Conservation (phyloP, 2,113 vertebrate species). For the Theristicus caerulescens region DNA sequence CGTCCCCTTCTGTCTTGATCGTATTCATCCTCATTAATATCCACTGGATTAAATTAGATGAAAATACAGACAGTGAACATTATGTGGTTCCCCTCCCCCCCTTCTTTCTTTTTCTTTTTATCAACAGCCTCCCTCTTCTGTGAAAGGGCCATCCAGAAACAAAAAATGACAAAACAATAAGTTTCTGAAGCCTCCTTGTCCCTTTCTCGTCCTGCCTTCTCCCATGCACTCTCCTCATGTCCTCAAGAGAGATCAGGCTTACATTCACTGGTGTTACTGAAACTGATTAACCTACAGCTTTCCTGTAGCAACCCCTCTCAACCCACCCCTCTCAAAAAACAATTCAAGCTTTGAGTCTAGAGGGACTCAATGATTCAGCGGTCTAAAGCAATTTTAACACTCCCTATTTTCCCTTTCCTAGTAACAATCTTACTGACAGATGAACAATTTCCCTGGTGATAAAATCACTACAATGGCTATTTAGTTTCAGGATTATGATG, state of each 20-base stretch:
- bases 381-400: slow-evolving; percentile 73
- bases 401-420: slow-evolving; percentile 63
- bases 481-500: slow-evolving; percentile 71
- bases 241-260: slow-evolving; percentile 41
- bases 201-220: slow-evolving; percentile 23
- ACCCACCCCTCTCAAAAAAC: slow-evolving; percentile 63
- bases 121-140: slow-evolving; percentile 1
- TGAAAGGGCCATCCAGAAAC: slow-evolving; percentile 36
- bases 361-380: slow-evolving; percentile 65
- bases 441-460: slow-evolving; percentile 77
- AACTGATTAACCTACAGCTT: slow-evolving; percentile 70
- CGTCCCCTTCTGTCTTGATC: not conserved
- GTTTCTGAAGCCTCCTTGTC: not conserved
- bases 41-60: not conserved
- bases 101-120: not conserved
- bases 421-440: slow-evolving; percentile 68
- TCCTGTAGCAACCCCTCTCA: slow-evolving; percentile 57
- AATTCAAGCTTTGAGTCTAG: slow-evolving; percentile 71
- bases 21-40: not conserved
- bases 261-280: slow-evolving; percentile 46
- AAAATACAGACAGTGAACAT: not conserved
- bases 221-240: not conserved
- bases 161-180: slow-evolving; percentile 27
- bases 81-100: not conserved
- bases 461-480: slow-evolving; percentile 69